Evolutionary conservation across 1,140 invertebrate species (phyloP).

Genomic region (Frieseomelitta varia): DNA sequence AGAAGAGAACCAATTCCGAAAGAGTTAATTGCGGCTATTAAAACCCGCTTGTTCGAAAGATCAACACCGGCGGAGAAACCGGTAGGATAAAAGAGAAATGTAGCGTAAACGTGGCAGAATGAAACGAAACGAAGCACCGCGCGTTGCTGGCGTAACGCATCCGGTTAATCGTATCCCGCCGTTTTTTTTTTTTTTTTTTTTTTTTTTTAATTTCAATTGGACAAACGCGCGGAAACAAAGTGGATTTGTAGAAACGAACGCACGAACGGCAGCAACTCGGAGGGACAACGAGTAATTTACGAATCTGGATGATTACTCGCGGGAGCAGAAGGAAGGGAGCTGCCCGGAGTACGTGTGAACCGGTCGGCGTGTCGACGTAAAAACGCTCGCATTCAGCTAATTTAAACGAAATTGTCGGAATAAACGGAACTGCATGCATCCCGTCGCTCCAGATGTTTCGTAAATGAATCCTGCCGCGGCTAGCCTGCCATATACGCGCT

Average conservation of each 20-base stretch:
- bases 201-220: conserved; percentile 34
- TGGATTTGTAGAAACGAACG: conserved; percentile 57
- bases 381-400: conserved; percentile 77
- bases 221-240: conserved; percentile 47
- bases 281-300: conserved; percentile 62
- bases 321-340: conserved; percentile 49
- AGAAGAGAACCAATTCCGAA: not conserved
- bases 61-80: not conserved
- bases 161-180: conserved; percentile 24
- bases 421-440: conserved; percentile 80
- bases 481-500: conserved; percentile 37
- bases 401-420: conserved; percentile 80
- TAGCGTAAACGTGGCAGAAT: not conserved
- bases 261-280: not conserved
- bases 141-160: not conserved
- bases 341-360: conserved; percentile 75
- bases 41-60: not conserved
- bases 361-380: conserved; percentile 74
- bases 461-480: conserved; percentile 73
- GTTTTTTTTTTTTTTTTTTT: conserved; percentile 23
- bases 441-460: conserved; percentile 78
- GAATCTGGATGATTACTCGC: conserved; percentile 70
- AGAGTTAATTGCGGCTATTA: not conserved
- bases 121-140: not conserved
- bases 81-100: not conserved